Evolutionary conservation across 2,888 invertebrate genomes (phyloP), one percentile per base, ranked within the genome.

Genomic region (Harpalus rufipes): DNA sequence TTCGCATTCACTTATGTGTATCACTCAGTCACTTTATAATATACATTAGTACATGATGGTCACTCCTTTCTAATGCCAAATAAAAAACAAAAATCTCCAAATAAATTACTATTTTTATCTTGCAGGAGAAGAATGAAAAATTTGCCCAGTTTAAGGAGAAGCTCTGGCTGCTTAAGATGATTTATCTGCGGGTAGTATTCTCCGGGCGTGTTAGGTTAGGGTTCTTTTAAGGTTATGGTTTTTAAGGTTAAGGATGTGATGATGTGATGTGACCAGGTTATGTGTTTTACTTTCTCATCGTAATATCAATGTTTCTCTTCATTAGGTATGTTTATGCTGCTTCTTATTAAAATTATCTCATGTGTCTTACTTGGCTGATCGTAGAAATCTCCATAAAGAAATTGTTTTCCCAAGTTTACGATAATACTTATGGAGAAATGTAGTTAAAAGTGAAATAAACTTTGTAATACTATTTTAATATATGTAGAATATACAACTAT

Each of bases 61-160:
- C 59, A 16, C 59, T 25, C 78, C 78, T 78, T 78, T 78, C 78
- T 78, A 78, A 58, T 10, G 21, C 51, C 12, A 76, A 76, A 78
- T 58, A 78, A 78, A 78, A 72, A 76, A 76, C 51, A 4, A 21
- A 58, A 78, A 78, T 56, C n/a, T 58, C 72, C 18, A 78, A 78
- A 58, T 58, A 78, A 78, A 78, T 78, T 25, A 78, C 32, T 78
- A 78, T 78, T 78, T 78, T 78, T 58, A 39, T 78, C 56, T 78
- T 78, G 56, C 58, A 78, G 78, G n/a, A 56, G 41, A 74, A 78
- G 78, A 58, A 78, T 58, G 58, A 78, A 78, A 78, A 78, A 78
- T 78, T 21, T 51, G 74, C 16, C 74, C 78, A 78, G 78, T 78
- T 78, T 58, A 44, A 51, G 68, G 39, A 16, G 39, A 32, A 12